These are phyloP conservation scores for Thymelicus acteon DNA, from an alignment of 2,888 invertebrate genomes.

Conservation along the genomic window DNA sequence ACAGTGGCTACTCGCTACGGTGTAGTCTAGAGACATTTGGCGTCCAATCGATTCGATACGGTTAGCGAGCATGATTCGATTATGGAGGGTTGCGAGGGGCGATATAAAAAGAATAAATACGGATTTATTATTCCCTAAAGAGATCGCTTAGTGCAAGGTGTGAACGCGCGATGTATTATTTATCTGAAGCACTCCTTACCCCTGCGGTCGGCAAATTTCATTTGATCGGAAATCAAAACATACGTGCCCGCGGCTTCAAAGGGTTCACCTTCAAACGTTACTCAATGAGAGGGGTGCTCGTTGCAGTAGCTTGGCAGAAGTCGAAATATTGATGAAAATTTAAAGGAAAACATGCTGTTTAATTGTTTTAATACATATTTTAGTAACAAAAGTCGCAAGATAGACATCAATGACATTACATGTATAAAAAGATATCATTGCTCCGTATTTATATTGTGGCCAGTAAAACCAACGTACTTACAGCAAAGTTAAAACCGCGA, in stretches of 20 bases:
- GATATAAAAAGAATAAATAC: conserved; percentile 83
- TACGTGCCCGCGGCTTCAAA: conserved; percentile 52
- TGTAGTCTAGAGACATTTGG: conserved; percentile 1
- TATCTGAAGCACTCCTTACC: conserved; percentile 61
- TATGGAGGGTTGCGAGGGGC: conserved; percentile 67
- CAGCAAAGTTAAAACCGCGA: no score
- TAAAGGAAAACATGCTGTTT: no score
- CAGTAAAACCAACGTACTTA: no score
- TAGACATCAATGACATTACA: no score
- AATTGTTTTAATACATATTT: no score
- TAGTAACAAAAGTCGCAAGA: no score
- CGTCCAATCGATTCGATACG: conserved; percentile 72
- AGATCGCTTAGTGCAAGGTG: conserved; percentile 77
- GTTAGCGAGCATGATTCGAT: conserved; percentile 74
- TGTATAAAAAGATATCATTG: no score
- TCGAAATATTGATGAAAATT: background rate
- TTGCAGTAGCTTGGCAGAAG: background rate
- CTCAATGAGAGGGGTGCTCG: conserved; percentile 11
- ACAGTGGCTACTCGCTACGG: background rate
- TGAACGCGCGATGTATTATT: conserved; percentile 80
- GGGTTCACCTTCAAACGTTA: conserved; percentile 47
- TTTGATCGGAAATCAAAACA: conserved; percentile 76
- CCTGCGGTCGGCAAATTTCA: conserved; percentile 76
- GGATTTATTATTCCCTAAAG: conserved; percentile 84
- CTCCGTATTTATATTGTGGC: no score